These are phyloP conservation scores for Varecia variegata DNA, from an alignment of 2,797 vertebrate genomes.

Conservation along the genomic window DNA sequence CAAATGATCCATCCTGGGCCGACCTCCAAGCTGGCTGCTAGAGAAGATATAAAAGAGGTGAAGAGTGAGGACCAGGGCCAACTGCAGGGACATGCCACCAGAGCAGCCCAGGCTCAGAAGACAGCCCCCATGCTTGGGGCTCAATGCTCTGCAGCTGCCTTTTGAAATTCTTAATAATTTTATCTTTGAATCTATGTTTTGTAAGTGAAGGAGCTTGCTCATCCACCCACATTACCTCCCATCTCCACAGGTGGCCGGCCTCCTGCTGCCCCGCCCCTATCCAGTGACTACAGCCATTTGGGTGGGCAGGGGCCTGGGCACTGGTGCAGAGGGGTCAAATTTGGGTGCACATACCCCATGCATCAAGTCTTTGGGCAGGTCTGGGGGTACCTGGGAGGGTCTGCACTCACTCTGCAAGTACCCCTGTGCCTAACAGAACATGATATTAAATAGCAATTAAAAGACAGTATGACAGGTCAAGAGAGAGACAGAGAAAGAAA, in stretches of 20 bases:
- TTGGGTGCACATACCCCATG: too few species aligned
- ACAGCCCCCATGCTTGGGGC: rapidly evolving
- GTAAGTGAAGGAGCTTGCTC: background rate
- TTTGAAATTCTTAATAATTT: background rate
- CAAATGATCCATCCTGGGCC: background rate
- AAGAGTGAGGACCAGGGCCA: background rate
- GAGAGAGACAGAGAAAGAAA: background rate
- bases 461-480: background rate
- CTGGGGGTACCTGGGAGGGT: background rate
- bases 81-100: too few species aligned
- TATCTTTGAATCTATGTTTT: background rate
- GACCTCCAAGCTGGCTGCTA: background rate
- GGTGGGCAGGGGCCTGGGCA: background rate
- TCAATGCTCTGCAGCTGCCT: background rate
- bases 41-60: background rate
- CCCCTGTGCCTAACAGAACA: rapidly evolving
- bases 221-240: background rate
- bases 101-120: background rate
- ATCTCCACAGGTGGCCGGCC: too few species aligned
- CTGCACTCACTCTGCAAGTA: background rate
- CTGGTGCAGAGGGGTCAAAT: background rate
- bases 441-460: background rate
- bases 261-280: background rate
- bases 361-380: background rate
- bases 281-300: background rate